Conservation (phyloP, 2,888 invertebrate species). For the Xestobium rufovillosum region DNA sequence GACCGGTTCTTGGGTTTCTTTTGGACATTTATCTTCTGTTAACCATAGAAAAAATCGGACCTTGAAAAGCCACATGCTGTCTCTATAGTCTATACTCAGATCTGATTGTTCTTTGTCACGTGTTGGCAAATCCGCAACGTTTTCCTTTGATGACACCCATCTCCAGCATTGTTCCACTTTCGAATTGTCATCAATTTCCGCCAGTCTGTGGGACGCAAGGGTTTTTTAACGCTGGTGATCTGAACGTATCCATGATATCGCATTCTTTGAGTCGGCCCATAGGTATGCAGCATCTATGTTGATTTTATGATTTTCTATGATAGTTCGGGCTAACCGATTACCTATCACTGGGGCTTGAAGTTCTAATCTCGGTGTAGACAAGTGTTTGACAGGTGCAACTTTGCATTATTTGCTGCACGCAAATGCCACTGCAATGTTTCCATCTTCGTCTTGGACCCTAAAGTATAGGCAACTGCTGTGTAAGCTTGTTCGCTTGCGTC, state of each 20-base stretch:
- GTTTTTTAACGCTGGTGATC: constrained; percentile 25
- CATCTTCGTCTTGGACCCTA: constrained; percentile 10
- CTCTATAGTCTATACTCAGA: too few relatives aligned
- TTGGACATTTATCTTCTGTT: too few relatives aligned
- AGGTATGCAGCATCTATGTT: constrained; percentile 14
- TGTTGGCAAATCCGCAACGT: constrained; percentile 25
- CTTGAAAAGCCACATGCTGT: too few relatives aligned
- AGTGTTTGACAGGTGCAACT: constrained; percentile 23
- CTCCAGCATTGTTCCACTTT: constrained; percentile 19
- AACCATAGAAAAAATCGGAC: too few relatives aligned
- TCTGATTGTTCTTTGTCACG: constrained; percentile 11
- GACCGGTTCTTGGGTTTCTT: too few relatives aligned
- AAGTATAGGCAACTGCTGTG: constrained; percentile 23
- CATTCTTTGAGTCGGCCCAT: constrained; percentile 29
- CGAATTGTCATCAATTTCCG: constrained; percentile 21
- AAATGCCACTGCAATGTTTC: constrained; percentile 13
- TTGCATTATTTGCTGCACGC: constrained; percentile 21
- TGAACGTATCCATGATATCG: constrained; percentile 24
- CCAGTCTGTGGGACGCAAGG: constrained; percentile 25
- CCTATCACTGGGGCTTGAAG: constrained; percentile 23
- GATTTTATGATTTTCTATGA: constrained; percentile 14
- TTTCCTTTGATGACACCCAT: constrained; percentile 24
- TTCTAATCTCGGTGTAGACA: constrained; percentile 25
- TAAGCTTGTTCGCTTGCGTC: constrained; percentile 23
- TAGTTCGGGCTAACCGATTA: constrained; percentile 12